Base-by-base conservation (phyloP, 2,113 vertebrate genomes). In the Indicator maculatus region DNA sequence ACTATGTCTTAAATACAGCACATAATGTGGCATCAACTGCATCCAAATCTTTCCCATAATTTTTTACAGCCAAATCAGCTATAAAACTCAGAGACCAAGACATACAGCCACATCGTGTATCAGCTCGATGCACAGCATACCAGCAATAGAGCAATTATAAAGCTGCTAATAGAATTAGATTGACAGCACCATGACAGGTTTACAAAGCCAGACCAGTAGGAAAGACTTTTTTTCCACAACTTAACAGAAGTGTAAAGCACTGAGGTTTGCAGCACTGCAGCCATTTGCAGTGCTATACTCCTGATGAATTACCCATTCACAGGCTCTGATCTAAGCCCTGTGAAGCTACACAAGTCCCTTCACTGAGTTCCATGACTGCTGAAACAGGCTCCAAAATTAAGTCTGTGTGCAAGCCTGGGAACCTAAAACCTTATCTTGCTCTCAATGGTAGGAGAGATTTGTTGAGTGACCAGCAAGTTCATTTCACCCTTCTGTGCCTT, bases 41-140 rank as follows among this genome's bases (percentile, higher is more conserved):
- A 86, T 39, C 38, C 73, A 94, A 67, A 50, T 44, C 56, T 83
- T 77, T 24, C 59, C 20, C 20, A 39, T 88, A 55, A 74, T 44
- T 83, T 64, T 76, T 83, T 78, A 80, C 36, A 89, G 58, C 3
- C 66, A 67, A 85, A 82, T 75, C 47, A 91, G 61, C 66, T 56
- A 53, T 76, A 88, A 89, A 94, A 79, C 75, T 83, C 45, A 63
- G 60, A 90, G n/a, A 70, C 72, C 60, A 88, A 88, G 64, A 77
- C 39, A 36, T 31, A 39, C 2, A 65, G 63, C 59, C 52, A 28
- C 20, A 11, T 3, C 27, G 55, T 79, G 11, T 36, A 70, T 63
- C 72, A 63, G 31, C 76, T 80, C 67, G 39, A 3, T n/a, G 52
- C 64, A 18, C 59, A 31, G 44, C 75, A 39, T 14, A 60, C 28